Evolutionary conservation across 2,113 vertebrate genomes (phyloP).

Genomic region (Uria lomvia): DNA sequence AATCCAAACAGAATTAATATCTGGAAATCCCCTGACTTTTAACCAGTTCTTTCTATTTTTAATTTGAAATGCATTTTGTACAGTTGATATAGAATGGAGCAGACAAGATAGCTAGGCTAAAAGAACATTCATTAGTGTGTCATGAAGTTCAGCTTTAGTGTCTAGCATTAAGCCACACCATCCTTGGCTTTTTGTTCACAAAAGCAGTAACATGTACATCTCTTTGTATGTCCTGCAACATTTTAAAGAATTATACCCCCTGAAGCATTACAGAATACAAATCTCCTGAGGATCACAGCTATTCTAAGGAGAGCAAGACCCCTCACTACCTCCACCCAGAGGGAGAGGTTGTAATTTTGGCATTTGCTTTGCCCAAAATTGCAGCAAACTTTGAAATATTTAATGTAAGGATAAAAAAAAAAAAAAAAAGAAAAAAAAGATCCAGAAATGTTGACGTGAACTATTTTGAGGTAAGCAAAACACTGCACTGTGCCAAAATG

Average conservation of each 20-base stretch:
- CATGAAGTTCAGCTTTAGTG: background rate
- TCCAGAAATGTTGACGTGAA: background rate
- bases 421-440: background rate
- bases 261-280: background rate
- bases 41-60: background rate
- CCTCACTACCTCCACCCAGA: background rate
- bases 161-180: background rate
- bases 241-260: background rate
- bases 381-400: background rate
- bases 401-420: background rate
- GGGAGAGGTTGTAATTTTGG: background rate
- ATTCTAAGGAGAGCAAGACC: background rate
- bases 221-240: background rate
- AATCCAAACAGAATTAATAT: slow-evolving; percentile 39
- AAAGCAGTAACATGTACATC: background rate
- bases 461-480: background rate
- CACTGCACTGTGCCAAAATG: background rate
- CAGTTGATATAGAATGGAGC: background rate
- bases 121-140: background rate
- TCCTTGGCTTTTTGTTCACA: background rate
- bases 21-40: slow-evolving; percentile 12
- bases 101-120: background rate
- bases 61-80: background rate
- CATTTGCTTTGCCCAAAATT: background rate
- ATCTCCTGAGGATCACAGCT: background rate